Evolutionary conservation across 2,797 vertebrate species (phyloP).

Genomic region (Cryptoprocta ferox): DNA sequence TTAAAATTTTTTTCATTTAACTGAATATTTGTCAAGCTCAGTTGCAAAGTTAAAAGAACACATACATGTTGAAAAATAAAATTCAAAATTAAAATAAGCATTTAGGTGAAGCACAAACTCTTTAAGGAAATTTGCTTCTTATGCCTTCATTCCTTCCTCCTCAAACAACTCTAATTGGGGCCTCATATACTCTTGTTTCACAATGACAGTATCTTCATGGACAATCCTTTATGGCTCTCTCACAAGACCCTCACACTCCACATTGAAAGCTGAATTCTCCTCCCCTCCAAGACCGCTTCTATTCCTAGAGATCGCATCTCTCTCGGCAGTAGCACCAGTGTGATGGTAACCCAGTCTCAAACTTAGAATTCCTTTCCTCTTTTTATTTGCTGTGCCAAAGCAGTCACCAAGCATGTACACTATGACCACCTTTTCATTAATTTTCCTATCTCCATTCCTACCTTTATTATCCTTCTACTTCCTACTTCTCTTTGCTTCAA

Average conservation of each 20-base stretch:
- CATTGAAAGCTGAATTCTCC: not conserved
- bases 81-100: constrained; percentile 28
- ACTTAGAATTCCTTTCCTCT: not conserved
- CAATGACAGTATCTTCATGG: not conserved
- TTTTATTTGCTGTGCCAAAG: not conserved
- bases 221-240: not conserved
- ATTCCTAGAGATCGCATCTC: not conserved
- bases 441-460: not conserved
- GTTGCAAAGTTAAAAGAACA: not conserved
- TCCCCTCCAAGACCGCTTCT: not conserved
- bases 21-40: not conserved
- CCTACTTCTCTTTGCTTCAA: not conserved
- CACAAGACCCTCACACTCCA: not conserved
- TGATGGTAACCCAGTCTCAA: not conserved
- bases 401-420: not conserved
- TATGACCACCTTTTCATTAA: not conserved
- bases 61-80: not conserved
- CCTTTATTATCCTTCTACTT: not conserved
- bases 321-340: not conserved
- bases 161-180: not conserved
- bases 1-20: not conserved
- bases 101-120: constrained; percentile 30
- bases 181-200: not conserved
- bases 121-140: not conserved
- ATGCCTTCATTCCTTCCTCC: too few relatives aligned